Base-by-base conservation (phyloP, 2,888 invertebrate species). In the Drosophila niveifrons region DNA sequence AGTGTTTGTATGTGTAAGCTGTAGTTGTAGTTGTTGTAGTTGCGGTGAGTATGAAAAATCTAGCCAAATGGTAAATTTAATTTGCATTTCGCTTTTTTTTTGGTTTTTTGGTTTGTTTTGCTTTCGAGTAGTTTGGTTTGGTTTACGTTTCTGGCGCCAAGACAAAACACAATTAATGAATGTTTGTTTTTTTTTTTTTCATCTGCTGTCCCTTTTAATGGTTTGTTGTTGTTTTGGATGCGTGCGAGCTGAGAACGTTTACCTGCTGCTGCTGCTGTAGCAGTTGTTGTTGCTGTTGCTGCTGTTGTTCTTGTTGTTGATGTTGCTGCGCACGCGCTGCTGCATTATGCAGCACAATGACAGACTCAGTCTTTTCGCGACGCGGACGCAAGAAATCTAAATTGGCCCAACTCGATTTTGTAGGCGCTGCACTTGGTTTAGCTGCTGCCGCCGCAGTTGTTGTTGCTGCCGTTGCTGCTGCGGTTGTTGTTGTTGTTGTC, bases 281-380 rank as follows among this genome's bases (percentile, higher is more conserved):
- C n/a, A 57, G 82, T 10, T 67, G 80, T 62, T 93, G 93, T 78
- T 78, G 80, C 39, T 78, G 83, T 50, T 83, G 91, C 64, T 85
- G 90, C 50, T 93, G 92, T 75, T 88, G 89, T 10, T 93, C 93
- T 29, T 91, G 92, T 71, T 90, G 91, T 71, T 82, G 88, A 63
- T 93, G 93, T 78, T 85, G 92, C 78, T 89, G 88, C 70, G 93
- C 93, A 74, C 94, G 92, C 66, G 93, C 93, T 68, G 93, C 93
- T 52, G 94, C 93, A 92, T 94, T 95, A 88, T 96, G 94, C 91
- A 96, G 94, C 86, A 96, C 95, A 91, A 97, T 96, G 92, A 96
- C 96, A 70, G 96, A 97, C 93, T 97, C 97, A 90, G 97, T 97
- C 94, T 97, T 97, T 94, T 97, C 97, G 88, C 97, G 94, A 89